phyloP scores from a whole-genome alignment of 2,888 invertebrate genomes.

The Petrolisthes manimaculis region DNA sequence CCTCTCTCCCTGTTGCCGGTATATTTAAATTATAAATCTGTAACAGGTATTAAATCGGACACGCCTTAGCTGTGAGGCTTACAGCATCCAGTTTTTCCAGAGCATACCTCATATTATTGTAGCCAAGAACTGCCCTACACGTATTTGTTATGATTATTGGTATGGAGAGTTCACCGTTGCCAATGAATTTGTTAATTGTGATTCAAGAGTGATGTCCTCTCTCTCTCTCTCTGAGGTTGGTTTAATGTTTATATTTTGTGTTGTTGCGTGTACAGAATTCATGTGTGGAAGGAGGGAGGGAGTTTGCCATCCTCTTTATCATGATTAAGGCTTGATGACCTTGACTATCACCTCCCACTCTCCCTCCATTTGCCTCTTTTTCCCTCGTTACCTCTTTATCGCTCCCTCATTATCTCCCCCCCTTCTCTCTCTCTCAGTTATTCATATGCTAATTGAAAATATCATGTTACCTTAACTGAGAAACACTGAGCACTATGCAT shows the following conservation, averaged over 20 bases:
- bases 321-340: not conserved
- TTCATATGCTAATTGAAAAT: no score
- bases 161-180: no score
- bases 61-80: no score
- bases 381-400: not conserved
- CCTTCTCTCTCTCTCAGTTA: not conserved
- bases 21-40: no score
- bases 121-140: no score
- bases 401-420: not conserved
- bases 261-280: not conserved
- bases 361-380: not conserved
- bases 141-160: no score
- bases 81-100: no score
- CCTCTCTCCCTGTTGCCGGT: no score
- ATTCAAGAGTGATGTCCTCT: not conserved
- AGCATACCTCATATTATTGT: no score
- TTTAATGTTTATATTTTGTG: not conserved
- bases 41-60: no score
- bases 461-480: not conserved
- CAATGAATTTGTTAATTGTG: not conserved
- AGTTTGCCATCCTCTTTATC: not conserved
- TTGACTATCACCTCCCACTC: not conserved
- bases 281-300: not conserved
- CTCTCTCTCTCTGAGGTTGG: not conserved
- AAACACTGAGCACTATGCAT: not conserved